Percentiles rank a stretch among this genome's conserved stretches.
Conservation (phyloP, 2,113 vertebrate genomes). For the Galemys pyrenaicus region DNA sequence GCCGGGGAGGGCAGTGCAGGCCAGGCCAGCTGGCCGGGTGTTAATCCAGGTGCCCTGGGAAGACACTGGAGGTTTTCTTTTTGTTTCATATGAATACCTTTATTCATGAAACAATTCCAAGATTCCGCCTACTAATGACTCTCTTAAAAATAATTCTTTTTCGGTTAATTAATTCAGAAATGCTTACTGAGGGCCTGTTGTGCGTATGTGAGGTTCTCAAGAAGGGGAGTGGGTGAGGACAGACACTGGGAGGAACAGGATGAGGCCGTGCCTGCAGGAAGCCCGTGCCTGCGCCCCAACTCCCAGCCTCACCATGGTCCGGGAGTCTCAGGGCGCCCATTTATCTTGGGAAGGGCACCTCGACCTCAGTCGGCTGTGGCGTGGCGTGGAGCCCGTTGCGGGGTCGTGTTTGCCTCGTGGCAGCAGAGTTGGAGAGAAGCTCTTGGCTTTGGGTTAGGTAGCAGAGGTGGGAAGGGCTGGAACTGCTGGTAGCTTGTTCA, state of each 20-base stretch:
- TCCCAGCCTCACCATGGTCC: background rate
- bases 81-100: background rate
- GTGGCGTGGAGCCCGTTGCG: rapidly evolving
- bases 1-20: background rate
- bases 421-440: background rate
- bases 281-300: background rate
- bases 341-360: background rate
- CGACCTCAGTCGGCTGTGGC: background rate
- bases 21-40: background rate
- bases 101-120: background rate
- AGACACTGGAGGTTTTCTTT: background rate
- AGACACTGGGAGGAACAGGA: background rate
- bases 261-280: rapidly evolving
- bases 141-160: background rate
- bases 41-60: background rate
- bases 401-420: rapidly evolving
- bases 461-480: background rate
- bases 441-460: background rate
- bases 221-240: background rate
- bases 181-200: background rate
- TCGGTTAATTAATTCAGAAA: background rate
- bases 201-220: no score
- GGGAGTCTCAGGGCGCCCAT: background rate
- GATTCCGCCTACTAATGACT: background rate
- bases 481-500: background rate